Base-by-base conservation (phyloP, 2,888 invertebrate genomes). In the Caenorhabditis macrosperma region DNA sequence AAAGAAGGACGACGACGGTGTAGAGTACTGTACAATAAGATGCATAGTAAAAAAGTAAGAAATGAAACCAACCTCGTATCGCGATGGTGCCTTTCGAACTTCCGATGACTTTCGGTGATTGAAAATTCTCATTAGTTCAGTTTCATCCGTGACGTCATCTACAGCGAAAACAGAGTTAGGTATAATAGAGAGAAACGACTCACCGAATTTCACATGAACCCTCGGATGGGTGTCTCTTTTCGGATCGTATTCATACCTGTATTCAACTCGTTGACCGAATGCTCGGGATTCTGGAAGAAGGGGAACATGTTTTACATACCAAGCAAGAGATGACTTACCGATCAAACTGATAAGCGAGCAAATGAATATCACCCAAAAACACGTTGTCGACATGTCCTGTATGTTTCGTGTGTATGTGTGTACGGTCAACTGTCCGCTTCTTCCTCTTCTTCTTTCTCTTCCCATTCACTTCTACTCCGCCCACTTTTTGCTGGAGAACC, bases 201-300 rank as follows among this genome's bases (percentile, higher is more conserved):
- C 9, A 83, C 83, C 82, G 52, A 81, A 84, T 44, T 79, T 78
- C 41, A 82, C 78, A 57, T 78, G 72, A 35, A 84, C 81, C 15
- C 82, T 63, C 2, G 84, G 84, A 24, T 80, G 68, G 0, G 59
- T 55, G 41, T 74, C 79, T 46, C 67, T 67, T 61, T 74, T 81
- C 9, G 84, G 82, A 69, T 84, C 84, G 41, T 78, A 84, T 50
- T 84, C 84, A 28, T 82, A 84, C 15, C 77, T 63, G 63, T 84
- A 84, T 66, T 84, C 84, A 24, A 84, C 72, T 6, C 81, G 63
- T 41, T 82, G 82, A 7, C 82, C 84, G 44, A 74, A 84, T 17
- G 76, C 79, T 46, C 71, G 69, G 24, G 61, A n/a, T 30, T 78
- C 80, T 82, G 55, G 22, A 78, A 38, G 26, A 17, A 54, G 1